A percentile compares a stretch with the other conserved stretches of the same genome.
phyloP scores from a whole-genome alignment of 2,113 vertebrate species.

The Danionella cerebrum region DNA sequence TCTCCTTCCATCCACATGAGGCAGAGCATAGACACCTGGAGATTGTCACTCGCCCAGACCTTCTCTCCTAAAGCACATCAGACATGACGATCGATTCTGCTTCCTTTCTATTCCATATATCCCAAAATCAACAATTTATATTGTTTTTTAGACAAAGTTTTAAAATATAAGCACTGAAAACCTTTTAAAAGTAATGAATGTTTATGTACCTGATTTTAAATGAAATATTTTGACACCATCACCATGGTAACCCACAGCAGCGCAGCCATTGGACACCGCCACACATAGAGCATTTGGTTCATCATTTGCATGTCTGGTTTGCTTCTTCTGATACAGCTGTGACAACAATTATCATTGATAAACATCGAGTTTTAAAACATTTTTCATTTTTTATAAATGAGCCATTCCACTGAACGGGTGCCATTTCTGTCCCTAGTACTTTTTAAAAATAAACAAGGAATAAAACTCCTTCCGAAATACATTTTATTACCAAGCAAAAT shows the following conservation, averaged over 20 bases:
- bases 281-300: conserved; percentile 66
- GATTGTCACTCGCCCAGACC: conserved; percentile 34
- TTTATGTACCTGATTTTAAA: conserved; percentile 62
- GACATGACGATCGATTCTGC: neutral
- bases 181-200: neutral
- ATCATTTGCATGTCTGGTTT: neutral
- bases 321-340: conserved; percentile 26
- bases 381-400: too few species aligned
- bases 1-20: conserved; percentile 60
- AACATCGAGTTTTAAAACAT: too few species aligned
- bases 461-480: too few species aligned
- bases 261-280: conserved; percentile 51
- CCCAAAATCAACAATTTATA: too few species aligned
- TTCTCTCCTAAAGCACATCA: conserved; percentile 50
- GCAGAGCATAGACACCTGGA: conserved; percentile 51
- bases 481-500: too few species aligned
- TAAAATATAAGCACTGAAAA: neutral
- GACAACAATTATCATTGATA: neutral
- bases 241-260: conserved; percentile 71
- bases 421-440: too few species aligned
- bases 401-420: too few species aligned
- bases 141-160: neutral
- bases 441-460: too few species aligned
- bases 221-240: conserved; percentile 66
- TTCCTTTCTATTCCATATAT: too few species aligned